A percentile compares a stretch with the other conserved stretches of the same genome.
Conservation (phyloP, 1,140 invertebrate genomes). For the Drosophila sproati region DNA sequence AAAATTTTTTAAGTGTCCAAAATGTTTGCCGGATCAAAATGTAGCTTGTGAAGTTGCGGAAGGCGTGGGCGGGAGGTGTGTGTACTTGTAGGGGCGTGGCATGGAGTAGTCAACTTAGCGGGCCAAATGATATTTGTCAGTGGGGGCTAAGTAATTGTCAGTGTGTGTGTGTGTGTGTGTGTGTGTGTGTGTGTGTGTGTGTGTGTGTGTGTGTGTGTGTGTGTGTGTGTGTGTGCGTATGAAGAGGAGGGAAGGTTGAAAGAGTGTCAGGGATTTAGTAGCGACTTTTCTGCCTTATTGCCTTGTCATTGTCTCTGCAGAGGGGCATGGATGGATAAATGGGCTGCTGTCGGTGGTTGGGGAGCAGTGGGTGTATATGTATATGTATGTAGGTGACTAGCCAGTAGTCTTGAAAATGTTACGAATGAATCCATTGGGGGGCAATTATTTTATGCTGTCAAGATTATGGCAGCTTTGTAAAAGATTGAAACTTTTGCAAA, state of each 20-base stretch:
- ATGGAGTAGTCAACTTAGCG: slow-evolving; percentile 12
- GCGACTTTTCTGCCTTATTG: slow-evolving; percentile 45
- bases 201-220: slow-evolving; percentile 2
- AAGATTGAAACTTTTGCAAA: slow-evolving; percentile 26
- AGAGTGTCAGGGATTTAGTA: slow-evolving; percentile 36
- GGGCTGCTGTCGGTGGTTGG: too few relatives aligned
- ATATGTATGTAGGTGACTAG: slow-evolving; percentile 16
- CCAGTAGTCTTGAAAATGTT: slow-evolving; percentile 21
- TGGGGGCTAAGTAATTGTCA: slow-evolving; percentile 39
- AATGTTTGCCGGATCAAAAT: slow-evolving; percentile 71
- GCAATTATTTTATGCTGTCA: slow-evolving; percentile 47
- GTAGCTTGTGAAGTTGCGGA: not conserved
- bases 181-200: too few relatives aligned
- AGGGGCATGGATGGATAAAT: too few relatives aligned
- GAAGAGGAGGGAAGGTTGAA: not conserved
- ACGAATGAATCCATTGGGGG: slow-evolving; percentile 34
- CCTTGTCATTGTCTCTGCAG: slow-evolving; percentile 35
- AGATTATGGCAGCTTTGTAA: slow-evolving; percentile 29
- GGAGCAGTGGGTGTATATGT: too few relatives aligned
- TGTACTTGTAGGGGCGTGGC: not conserved
- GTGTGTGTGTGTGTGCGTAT: too few relatives aligned
- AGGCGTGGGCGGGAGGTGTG: not conserved
- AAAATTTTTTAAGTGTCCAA: slow-evolving; percentile 72
- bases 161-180: not conserved
- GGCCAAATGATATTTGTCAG: slow-evolving; percentile 35